Conservation (phyloP, 2,797 vertebrate species). For the Ptychobarbus kaznakovi region DNA sequence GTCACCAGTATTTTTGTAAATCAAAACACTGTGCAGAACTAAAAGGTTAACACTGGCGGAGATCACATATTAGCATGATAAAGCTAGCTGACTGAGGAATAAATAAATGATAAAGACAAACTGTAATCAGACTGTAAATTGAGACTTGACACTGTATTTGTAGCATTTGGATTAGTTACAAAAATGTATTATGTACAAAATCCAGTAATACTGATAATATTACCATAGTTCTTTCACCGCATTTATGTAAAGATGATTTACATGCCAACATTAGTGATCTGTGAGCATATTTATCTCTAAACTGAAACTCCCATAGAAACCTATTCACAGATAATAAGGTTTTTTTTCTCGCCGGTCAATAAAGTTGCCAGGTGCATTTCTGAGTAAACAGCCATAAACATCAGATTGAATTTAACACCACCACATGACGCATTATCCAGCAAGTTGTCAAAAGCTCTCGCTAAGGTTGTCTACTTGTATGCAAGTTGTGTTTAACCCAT, state of each 20-base stretch:
- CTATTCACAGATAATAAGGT: background rate
- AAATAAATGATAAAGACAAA: conserved; percentile 12
- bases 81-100: background rate
- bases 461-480: background rate
- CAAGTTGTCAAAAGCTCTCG: background rate
- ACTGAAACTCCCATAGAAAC: background rate
- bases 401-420: conserved; percentile 15
- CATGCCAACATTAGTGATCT: background rate
- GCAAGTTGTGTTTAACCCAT: conserved; percentile 2
- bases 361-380: conserved; percentile 27
- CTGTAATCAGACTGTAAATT: background rate
- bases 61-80: background rate
- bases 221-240: no score
- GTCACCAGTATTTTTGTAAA: background rate
- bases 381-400: conserved; percentile 26
- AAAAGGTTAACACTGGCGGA: background rate
- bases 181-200: background rate
- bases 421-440: conserved; percentile 1
- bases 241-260: background rate
- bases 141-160: background rate
- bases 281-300: background rate
- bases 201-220: background rate
- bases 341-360: background rate
- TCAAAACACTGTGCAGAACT: background rate
- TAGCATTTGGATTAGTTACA: background rate